Evolutionary conservation across 2,113 vertebrate species (phyloP).

Genomic region (Excalfactoria chinensis): DNA sequence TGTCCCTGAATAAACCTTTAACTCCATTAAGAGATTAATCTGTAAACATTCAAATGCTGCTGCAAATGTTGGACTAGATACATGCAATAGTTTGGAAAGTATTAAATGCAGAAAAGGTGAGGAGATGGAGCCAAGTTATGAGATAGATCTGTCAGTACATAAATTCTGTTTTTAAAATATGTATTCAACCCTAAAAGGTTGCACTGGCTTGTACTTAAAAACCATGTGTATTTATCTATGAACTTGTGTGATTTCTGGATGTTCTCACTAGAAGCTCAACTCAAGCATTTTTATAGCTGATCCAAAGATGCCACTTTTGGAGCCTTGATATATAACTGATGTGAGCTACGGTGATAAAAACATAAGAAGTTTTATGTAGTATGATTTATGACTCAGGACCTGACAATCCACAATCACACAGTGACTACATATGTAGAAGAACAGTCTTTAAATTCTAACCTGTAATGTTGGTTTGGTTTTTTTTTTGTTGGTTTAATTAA

Average conservation of each 20-base stretch:
- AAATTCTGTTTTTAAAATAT: too few species aligned
- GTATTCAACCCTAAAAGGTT: not conserved
- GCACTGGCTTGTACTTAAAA: not conserved
- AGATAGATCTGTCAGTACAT: not conserved
- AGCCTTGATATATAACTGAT: not conserved
- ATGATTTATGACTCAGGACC: not conserved
- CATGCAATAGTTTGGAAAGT: not conserved
- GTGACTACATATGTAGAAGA: not conserved
- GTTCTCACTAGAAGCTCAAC: not conserved
- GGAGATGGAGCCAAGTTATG: not conserved
- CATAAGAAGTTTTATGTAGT: rapidly evolving
- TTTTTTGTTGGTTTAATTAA: not conserved
- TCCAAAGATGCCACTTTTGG: not conserved
- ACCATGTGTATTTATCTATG: not conserved
- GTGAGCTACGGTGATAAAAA: not conserved
- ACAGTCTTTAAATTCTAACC: not conserved
- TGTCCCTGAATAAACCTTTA: not conserved
- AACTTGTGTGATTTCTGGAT: not conserved
- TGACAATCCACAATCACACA: not conserved
- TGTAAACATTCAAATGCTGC: not conserved
- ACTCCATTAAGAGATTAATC: not conserved
- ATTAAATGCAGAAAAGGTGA: not conserved
- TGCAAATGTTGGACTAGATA: not conserved
- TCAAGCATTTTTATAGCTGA: not conserved
- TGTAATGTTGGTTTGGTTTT: not conserved